Base-by-base conservation (phyloP, 1,140 invertebrate genomes). In the Adelges cooleyi region DNA sequence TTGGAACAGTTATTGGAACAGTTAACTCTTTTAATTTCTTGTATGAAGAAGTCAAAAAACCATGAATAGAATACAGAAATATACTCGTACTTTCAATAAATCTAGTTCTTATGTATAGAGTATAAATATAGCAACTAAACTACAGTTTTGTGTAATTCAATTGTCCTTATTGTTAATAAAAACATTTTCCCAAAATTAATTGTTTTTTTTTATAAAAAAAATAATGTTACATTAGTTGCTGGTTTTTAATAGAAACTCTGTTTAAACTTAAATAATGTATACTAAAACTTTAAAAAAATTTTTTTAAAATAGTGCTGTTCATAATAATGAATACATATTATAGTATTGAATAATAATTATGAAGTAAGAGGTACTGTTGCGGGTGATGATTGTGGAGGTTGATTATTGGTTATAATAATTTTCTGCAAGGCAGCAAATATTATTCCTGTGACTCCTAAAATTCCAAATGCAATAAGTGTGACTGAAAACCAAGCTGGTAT, bases 401-500 rank as follows among this genome's bases (percentile, higher is more conserved):
- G 56, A 22, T 66, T 53, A 8, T 66, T 53, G 6, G 33, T 25
- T 33, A 66, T 52, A 44, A 67, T 67, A 18, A 65, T 59, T 65
- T 67, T 56, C 22, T 54, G 51, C 6, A 67, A 46, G 3, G 18
- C 66, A 13, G 20, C 52, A 67, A 38, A 67, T 48, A 62, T 50
- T 44, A 67, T 65, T 20, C 56, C 66, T 17, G 44, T 44, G 40
- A 67, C 36, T 1, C 29, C 48, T 62, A 67, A 38, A 9, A 53
- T 50, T 11, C 33, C 13, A n/a, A 66, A 38, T 17, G 44, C 65
- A 44, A 17, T 53, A n/a, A 66, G 40, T 23, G 38, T 66, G 23
- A 66, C 40, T 33, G 51, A 66, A 27, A 66, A 51, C 65, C 65
- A 66, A 40, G 65, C 49, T 8, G 65, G 65, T 33, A 66, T 66